Evolutionary conservation across 2,113 vertebrate species (phyloP), one percentile per base, ranked within the genome.

Genomic region (Cynoglossus semilaevis): DNA sequence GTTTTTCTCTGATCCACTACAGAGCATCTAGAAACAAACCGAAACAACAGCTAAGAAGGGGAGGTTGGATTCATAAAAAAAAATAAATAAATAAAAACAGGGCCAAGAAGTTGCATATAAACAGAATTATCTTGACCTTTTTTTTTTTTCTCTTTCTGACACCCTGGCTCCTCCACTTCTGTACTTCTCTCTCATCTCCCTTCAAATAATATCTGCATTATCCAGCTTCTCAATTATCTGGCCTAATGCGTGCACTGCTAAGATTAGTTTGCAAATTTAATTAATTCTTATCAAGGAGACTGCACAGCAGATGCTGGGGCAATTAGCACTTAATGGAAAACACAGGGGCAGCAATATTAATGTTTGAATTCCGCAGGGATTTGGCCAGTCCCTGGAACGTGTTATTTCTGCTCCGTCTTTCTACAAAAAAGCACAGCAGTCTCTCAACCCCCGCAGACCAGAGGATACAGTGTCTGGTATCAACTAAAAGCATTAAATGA

Each of bases 231-330:
- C 81, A 87, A 76, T 85, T 86, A 87, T 91, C 87, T 82, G 79
- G 76, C 78, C 77, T 84, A 80, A 86, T 86, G 82, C 82, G 80
- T 88, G 82, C 79, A 72, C 83, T 83, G 79, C 83, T 81, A 88
- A 85, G 88, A 91, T 91, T 88, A 85, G 84, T 90, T 89, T 85
- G 84, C 88, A 89, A 87, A 89, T 89, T 84, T 88, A 89, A 91
- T 91, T 88, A 89, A 90, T 89, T 89, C 87, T 89, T 90, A 91
- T 92, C 88, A 89, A 91, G 86, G 79, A 87, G 86, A 76, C 88
- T 76, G 77, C 70, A 81, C 77, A 90, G 82, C 88, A 88, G 89
- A 89, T 88, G 89, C 85, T 81, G 67, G 81, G 81, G 88, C 87
- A 91, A 89, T 90, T 88, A 89, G 82, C 79, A 85, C 83, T 88